phyloP scores from a whole-genome alignment of 64 coral and sea anemone species.

The Anthopleura sola region DNA sequence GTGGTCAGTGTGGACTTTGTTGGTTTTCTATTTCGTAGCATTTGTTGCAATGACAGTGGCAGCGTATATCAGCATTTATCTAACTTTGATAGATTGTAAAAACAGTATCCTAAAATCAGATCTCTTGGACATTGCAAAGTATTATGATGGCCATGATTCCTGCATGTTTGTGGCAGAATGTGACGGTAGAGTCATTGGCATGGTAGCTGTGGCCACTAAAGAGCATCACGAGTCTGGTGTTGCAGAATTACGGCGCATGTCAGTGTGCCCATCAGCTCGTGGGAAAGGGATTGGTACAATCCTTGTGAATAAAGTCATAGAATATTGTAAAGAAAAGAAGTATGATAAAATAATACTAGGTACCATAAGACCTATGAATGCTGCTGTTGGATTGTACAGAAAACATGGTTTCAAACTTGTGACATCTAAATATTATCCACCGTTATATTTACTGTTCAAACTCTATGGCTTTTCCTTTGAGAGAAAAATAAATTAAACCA shows the following conservation, averaged over 20 bases:
- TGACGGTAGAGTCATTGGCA: constrained; percentile 24
- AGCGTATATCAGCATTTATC: constrained; percentile 2
- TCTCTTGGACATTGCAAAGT: constrained; percentile 31
- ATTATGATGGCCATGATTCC: not conserved
- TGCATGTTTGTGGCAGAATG: constrained; percentile 29
- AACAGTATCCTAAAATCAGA: not conserved
- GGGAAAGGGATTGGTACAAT: constrained; percentile 17
- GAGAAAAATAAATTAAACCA: too few relatives aligned
- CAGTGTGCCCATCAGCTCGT: not conserved
- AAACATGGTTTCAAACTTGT: constrained; percentile 19
- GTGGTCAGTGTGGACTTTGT: not conserved
- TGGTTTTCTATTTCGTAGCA: not conserved
- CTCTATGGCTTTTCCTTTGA: not conserved
- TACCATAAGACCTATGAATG: not conserved
- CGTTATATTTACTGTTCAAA: not conserved
- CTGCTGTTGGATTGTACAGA: constrained; percentile 17
- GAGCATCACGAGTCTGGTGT: constrained; percentile 4
- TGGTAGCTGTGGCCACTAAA: constrained; percentile 12
- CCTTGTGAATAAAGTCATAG: constrained; percentile 1
- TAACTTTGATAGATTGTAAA: not conserved
- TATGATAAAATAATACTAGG: not conserved
- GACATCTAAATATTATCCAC: not conserved
- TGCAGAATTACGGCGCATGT: constrained; percentile 33
- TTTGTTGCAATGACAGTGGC: not conserved
- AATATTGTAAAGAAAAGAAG: constrained; percentile 2